Evolutionary conservation across 2,113 vertebrate species (phyloP).

Genomic region (Lampris megalopsis): DNA sequence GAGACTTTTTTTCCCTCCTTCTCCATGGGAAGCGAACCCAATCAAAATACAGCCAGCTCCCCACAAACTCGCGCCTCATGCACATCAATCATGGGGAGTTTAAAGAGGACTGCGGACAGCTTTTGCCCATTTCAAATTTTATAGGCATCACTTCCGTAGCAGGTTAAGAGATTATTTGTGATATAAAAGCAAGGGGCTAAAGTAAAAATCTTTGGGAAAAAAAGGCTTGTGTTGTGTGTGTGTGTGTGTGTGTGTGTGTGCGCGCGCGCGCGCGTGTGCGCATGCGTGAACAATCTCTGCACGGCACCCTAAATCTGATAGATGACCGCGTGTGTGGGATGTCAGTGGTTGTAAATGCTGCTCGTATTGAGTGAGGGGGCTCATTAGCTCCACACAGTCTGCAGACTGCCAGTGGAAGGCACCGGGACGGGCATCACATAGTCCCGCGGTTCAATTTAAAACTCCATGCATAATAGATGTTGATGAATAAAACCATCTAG

Average conservation of each 20-base stretch:
- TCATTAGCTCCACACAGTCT: slow-evolving; percentile 38
- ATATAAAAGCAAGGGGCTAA: neutral
- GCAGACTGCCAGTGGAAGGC: slow-evolving; percentile 35
- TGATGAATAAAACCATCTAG: slow-evolving; percentile 62
- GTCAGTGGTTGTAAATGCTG: slow-evolving; percentile 33
- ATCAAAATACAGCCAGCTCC: slow-evolving; percentile 41
- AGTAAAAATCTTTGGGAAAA: neutral
- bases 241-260: neutral
- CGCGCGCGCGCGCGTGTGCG: neutral
- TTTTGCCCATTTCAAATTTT: slow-evolving; percentile 11
- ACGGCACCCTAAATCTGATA: neutral
- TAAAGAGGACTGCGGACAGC: slow-evolving; percentile 14
- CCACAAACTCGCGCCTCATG: slow-evolving; percentile 31
- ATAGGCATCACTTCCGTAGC: slow-evolving; percentile 11
- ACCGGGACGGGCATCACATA: slow-evolving; percentile 49
- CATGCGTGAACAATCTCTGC: neutral
- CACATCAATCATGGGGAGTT: slow-evolving; percentile 7
- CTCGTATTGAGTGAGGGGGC: slow-evolving; percentile 38
- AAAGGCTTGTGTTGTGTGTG: neutral
- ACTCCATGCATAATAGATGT: slow-evolving; percentile 33
- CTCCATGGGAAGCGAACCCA: slow-evolving; percentile 26
- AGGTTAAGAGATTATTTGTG: neutral
- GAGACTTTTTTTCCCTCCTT: slow-evolving; percentile 52
- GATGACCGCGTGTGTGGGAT: slow-evolving; percentile 17
- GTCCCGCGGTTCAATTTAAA: slow-evolving; percentile 39